Evolutionary conservation across 2,888 invertebrate genomes (phyloP), one percentile per base, ranked within the genome.

Genomic region (Elmis aenea): DNA sequence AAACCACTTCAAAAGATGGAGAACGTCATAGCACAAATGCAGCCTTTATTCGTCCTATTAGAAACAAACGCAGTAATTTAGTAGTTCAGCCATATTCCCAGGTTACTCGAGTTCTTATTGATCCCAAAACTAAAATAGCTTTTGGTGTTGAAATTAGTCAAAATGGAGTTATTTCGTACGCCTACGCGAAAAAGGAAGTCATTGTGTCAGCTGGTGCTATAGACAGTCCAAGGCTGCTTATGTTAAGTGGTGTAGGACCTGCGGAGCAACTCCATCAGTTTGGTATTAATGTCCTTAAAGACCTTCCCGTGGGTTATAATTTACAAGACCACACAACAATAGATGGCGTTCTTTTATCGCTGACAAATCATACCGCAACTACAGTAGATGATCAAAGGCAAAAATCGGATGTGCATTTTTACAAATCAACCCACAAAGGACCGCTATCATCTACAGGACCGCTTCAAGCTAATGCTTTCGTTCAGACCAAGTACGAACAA

Each of bases 201-300:
- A 85, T 97, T 28, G 60, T 97, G 2, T 88, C 90, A 1, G 92
- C 85, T 0, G 97, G 97, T 0, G 79, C 95, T 0, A 77, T 99
- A 0, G 95, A 94, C 61, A 87, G 94, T 0, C 92, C 97, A 0
- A 96, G 99, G 61, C 58, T 97, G 2, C 67, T 97, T 20, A 91
- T 96, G 91, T 66, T 97, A 1, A 92, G 92, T 5, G 97, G 95
- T 0, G 76, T 95, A 6, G 89, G 89, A 0, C 86, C 86, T 0
- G 72, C 75, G 30, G 77, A 78, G 11, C 82, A 89, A 53, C 58
- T 90, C 35, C 68, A 72, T n/a, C 78, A 82, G 51, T 79, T 81
- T 50, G 74, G 79, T 31, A 89, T 92, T 50, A 87, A 88, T 0
- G 69, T 89, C 0, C 77, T 91, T 29, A 82, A 86, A 58, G 85